Evolutionary conservation across 2,113 vertebrate genomes (phyloP), one percentile per base, ranked within the genome.

Genomic region (Nesogale talazaci): DNA sequence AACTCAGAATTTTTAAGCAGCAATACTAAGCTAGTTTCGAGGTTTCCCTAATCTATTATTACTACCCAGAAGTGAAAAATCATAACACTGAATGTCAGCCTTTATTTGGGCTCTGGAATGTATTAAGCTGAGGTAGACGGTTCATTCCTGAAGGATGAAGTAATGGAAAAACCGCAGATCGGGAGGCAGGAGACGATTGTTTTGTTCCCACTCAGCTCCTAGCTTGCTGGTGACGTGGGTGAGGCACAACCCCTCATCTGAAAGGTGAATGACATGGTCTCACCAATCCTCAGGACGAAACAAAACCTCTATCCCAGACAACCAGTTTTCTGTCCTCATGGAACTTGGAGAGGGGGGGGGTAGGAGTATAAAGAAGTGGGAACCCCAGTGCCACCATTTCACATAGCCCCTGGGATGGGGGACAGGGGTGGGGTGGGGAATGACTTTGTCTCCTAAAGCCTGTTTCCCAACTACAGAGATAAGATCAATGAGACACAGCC

Each of bases 11-110:
- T 84, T 92, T 67, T 72, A 83, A 94, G 86, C 3, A 74, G n/a
- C 80, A 90, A 42, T 40, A 42, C 29, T 87, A 86, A 88, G 29
- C 7, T 10, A 67, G 36, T 76, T 91, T 93, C 65, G 69, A 91
- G 72, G 70, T 94, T 95, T 67, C 59, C 57, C 61, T 52, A 65
- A 69, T 65, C 57, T 52, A 75, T 80, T 52, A 75, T 80, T 63
- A 61, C 46, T 84, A 79, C 17, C 52, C 76, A 65, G 91, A 59
- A 94, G 93, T 92, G 67, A 92, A 95, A 95, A 94, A 95, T 70
- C 80, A 19, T n/a, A 93, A 91, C 70, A 92, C 20, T 80, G 80
- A 90, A 95, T 72, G 75, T 63, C n/a, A 78, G 79, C 79, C 92
- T 96, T 92, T 79, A 74, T 77, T 81, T 85, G 70, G 23, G 40